Base-by-base conservation (phyloP, 2,888 invertebrate genomes). In the Ischnura elegans region DNA sequence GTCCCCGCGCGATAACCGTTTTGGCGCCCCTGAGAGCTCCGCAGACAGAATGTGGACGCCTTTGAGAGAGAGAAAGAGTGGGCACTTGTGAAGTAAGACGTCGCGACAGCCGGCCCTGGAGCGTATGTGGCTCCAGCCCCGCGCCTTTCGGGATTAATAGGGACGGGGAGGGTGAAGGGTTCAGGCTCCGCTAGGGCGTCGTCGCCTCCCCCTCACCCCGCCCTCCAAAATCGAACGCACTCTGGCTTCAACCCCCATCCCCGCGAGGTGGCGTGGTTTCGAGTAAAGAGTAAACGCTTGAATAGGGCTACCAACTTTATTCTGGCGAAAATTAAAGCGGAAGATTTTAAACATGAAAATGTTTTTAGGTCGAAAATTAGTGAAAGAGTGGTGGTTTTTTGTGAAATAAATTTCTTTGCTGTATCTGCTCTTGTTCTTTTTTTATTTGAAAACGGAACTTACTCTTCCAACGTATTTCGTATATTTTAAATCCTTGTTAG, bases 371-470 rank as follows among this genome's bases (percentile, higher is more conserved):
- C n/a, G n/a, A n/a, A n/a, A n/a, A n/a, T n/a, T n/a, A n/a, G n/a
- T n/a, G 46, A 2, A 93, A 93, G 84, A 29, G 46, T 45, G 66
- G 45, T 85, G 0, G 46, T 4, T 85, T 85, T 46, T 93, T 86
- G 6, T 46, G 46, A 45, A 51, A 51, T 93, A 86, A 86, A 86
- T 42, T 87, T 93, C 45, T 45, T 93, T 66, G 47, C 42, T 93
- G 66, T 66, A 66, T 29, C 66, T 66, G 66, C 29, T 29, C 66
- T 66, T 29, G 29, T 66, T 66, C 5, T 66, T 66, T 29, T 66
- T 66, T 66, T 66, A n/a, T 66, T 66, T 29, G 29, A n/a, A 66
- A 66, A 66, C 29, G 21, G 66, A 66, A 66, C 66, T 66, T 66
- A 66, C 66, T 66, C 29, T 66, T 29, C 29, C 29, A 29, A 29